phyloP scores from a whole-genome alignment of 2,888 invertebrate genomes.

The Cataglyphis rosenhaueri region DNA sequence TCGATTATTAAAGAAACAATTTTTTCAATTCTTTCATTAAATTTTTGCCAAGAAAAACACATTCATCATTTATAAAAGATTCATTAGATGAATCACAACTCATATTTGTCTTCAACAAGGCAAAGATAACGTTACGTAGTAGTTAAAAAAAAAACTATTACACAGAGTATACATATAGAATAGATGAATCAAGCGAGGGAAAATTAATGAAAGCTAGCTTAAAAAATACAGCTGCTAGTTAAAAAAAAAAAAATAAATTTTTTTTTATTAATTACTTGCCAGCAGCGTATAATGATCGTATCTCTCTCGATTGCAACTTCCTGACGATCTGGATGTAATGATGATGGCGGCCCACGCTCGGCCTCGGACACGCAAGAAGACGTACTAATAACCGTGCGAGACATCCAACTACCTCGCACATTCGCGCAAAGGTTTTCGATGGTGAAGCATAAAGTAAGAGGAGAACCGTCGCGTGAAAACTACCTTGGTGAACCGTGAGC shows the following conservation, averaged over 20 bases:
- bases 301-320: neutral
- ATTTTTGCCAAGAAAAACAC: neutral
- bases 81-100: neutral
- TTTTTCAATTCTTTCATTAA: neutral
- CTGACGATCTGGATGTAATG: neutral
- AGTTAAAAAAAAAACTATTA: constrained; percentile 2
- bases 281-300: neutral
- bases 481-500: constrained; percentile 43
- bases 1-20: neutral
- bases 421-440: constrained; percentile 24
- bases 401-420: neutral
- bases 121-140: neutral
- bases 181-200: neutral
- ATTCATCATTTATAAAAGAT: neutral
- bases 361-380: constrained; percentile 11
- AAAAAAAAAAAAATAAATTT: neutral
- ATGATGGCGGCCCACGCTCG: neutral
- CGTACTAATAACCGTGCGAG: constrained; percentile 1
- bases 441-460: constrained; percentile 59
- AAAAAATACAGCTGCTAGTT: neutral
- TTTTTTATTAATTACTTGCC: neutral
- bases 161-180: too few relatives aligned
- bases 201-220: constrained; percentile 11
- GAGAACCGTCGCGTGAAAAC: constrained; percentile 54
- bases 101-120: neutral